These are phyloP conservation scores for Prolemur simus DNA, from an alignment of 2,113 vertebrate genomes.

Conservation along the genomic window DNA sequence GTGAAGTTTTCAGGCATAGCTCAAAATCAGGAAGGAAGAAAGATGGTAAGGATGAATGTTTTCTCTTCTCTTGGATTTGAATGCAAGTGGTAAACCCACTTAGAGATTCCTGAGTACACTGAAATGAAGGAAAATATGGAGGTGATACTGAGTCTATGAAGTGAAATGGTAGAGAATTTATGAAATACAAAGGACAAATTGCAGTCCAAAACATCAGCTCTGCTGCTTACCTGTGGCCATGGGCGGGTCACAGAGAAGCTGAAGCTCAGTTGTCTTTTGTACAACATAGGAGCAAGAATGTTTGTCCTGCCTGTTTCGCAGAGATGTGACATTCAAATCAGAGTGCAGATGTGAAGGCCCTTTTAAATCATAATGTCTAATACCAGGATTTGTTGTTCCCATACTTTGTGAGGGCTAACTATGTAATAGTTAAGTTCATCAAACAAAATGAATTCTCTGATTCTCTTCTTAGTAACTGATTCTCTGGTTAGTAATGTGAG, in stretches of 20 bases:
- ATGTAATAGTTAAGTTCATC: not conserved
- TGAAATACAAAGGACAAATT: not conserved
- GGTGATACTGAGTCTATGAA: not conserved
- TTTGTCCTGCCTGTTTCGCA: not conserved
- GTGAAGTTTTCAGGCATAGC: not conserved
- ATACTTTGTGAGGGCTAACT: not conserved
- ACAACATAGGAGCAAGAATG: not conserved
- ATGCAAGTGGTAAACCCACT: not conserved
- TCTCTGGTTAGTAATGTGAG: too few relatives aligned
- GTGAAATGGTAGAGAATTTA: not conserved
- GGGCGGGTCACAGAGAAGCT: not conserved
- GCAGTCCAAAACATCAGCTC: not conserved
- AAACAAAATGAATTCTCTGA: not conserved
- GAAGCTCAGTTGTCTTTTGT: not conserved
- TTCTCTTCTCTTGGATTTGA: not conserved
- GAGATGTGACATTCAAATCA: not conserved
- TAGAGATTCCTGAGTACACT: not conserved
- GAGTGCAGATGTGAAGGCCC: not conserved
- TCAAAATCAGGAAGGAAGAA: not conserved
- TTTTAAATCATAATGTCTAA: not conserved
- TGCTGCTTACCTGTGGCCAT: not conserved
- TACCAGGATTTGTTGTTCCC: not conserved
- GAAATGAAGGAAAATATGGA: not conserved
- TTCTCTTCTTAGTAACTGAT: not conserved
- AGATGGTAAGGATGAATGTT: not conserved